Evolutionary conservation across 2,797 vertebrate species (phyloP).

Genomic region (Diplodus sargus): DNA sequence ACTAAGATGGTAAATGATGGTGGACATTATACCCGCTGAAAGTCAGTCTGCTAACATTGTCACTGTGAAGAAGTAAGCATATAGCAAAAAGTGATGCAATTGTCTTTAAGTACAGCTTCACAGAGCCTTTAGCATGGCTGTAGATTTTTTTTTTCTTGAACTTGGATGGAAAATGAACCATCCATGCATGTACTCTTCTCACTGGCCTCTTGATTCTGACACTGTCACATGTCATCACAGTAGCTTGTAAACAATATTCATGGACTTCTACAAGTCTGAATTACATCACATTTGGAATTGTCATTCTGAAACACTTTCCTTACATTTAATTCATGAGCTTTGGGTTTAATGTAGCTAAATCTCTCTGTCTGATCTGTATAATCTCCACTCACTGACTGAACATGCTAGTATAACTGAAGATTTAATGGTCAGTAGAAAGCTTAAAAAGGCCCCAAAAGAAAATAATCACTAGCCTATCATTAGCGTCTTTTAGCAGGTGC

Average conservation of each 20-base stretch:
- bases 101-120: not conserved
- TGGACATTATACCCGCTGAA: no score
- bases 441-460: conserved; percentile 4
- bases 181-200: not conserved
- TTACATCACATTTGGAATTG: not conserved
- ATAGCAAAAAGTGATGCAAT: no score
- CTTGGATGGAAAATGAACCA: not conserved
- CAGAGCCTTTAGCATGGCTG: not conserved
- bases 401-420: no score
- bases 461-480: not conserved
- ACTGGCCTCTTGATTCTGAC: not conserved
- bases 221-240: not conserved
- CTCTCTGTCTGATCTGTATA: not conserved
- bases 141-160: no score
- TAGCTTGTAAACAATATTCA: not conserved
- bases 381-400: not conserved
- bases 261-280: not conserved
- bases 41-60: not conserved
- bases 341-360: not conserved
- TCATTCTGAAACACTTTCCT: not conserved
- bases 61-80: no score
- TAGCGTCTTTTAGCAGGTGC: not conserved
- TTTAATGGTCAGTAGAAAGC: not conserved
- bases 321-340: not conserved
- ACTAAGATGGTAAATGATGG: no score